Conservation (phyloP, 2,113 vertebrate species). For the Xiphophorus maculatus region DNA sequence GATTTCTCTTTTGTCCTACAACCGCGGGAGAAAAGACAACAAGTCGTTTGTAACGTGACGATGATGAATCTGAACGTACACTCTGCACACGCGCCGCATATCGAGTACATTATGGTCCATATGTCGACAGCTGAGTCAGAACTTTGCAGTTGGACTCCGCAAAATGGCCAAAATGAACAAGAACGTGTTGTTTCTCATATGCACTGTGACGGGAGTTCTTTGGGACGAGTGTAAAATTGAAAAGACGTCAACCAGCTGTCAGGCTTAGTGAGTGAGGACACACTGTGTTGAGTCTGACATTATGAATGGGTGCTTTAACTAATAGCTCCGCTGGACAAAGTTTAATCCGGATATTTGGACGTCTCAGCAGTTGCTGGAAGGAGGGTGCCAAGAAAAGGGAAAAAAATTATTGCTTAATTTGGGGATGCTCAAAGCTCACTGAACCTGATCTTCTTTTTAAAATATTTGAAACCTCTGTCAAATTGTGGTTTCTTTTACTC, state of each 20-base stretch:
- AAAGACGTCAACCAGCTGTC: constrained; percentile 19
- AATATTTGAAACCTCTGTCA: too few species aligned
- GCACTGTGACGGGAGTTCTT: neutral
- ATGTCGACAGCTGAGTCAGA: constrained; percentile 43
- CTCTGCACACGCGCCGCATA: neutral
- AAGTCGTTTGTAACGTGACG: neutral
- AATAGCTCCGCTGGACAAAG: constrained; percentile 28
- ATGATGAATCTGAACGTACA: constrained; percentile 1
- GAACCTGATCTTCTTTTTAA: neutral
- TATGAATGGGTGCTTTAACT: constrained; percentile 18
- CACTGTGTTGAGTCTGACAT: constrained; percentile 23
- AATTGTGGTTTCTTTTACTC: too few species aligned
- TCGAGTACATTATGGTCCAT: constrained; percentile 33
- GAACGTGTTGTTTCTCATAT: constrained; percentile 19
- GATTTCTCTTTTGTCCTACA: too few species aligned
- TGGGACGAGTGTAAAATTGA: neutral
- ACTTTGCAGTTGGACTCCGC: constrained; percentile 32
- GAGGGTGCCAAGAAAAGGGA: neutral
- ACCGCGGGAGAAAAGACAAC: too few species aligned
- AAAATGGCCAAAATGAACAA: constrained; percentile 17
- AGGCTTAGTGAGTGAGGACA: neutral
- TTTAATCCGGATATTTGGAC: constrained; percentile 33
- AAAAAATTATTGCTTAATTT: constrained; percentile 22
- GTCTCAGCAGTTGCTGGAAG: constrained; percentile 24
- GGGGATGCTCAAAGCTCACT: neutral